Evolutionary conservation across 1,140 invertebrate species (phyloP).

Genomic region (Neodiprion pinetum): DNA sequence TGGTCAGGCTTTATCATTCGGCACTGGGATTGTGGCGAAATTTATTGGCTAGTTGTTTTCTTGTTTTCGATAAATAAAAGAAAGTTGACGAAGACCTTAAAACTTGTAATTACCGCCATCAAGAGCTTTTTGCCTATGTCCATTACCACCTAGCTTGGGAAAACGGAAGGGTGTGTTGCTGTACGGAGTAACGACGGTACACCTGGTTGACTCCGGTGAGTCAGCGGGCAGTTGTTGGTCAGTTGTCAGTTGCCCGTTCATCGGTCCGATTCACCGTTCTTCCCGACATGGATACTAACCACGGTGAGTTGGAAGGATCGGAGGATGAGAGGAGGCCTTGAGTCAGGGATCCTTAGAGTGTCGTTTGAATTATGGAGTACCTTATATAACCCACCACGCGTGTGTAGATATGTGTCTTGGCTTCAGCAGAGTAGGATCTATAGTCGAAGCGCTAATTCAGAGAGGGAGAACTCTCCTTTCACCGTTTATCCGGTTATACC

Average conservation of each 20-base stretch:
- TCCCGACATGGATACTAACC: not conserved
- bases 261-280: not conserved
- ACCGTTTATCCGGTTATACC: not conserved
- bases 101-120: too few species aligned
- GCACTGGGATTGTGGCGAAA: too few species aligned
- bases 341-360: not conserved
- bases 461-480: not conserved
- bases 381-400: too few species aligned
- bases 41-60: too few species aligned
- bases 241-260: not conserved
- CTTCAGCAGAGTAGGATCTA: not conserved
- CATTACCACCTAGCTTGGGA: not conserved
- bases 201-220: not conserved
- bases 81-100: too few species aligned
- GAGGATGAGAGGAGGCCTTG: not conserved
- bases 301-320: not conserved
- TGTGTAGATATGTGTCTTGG: not conserved
- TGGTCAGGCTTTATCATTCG: too few species aligned
- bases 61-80: too few species aligned
- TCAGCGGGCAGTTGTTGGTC: not conserved
- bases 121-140: too few species aligned
- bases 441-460: not conserved
- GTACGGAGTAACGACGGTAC: not conserved
- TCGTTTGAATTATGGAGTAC: not conserved
- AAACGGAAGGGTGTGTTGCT: not conserved